Percentiles rank a stretch among this genome's conserved stretches.
Evolutionary conservation across 2,888 invertebrate species (phyloP).

Genomic region (Coecobrya sp.): DNA sequence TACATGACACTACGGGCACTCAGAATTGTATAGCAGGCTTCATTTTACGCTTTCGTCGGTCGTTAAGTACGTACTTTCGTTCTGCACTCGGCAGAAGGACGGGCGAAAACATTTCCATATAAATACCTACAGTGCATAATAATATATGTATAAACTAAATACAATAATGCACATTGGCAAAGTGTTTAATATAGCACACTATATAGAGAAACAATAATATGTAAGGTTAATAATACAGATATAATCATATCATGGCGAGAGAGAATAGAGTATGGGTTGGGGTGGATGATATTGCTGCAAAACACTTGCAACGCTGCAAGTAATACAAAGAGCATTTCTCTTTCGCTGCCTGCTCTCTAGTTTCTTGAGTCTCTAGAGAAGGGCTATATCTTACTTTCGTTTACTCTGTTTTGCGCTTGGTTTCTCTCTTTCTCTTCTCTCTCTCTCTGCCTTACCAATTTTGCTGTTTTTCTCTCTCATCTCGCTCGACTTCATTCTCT

Average conservation of each 20-base stretch:
- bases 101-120: neutral
- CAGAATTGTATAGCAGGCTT: neutral
- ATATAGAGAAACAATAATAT: neutral
- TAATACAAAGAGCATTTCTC: constrained; percentile 63
- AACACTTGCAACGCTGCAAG: constrained; percentile 80
- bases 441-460: constrained; percentile 19
- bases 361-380: constrained; percentile 52
- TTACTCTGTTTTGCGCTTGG: constrained; percentile 10
- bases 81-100: neutral
- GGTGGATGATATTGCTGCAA: constrained; percentile 56
- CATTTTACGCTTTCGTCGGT: constrained; percentile 28
- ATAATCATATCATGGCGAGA: neutral
- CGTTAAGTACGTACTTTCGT: constrained; percentile 12
- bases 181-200: neutral
- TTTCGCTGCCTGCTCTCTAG: constrained; percentile 21
- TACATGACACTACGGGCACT: neutral
- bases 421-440: constrained; percentile 34
- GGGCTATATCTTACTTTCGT: neutral
- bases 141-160: neutral
- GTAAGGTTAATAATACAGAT: neutral
- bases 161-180: neutral
- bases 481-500: neutral
- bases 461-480: constrained; percentile 37
- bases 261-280: neutral
- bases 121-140: neutral